Evolutionary conservation across 2,113 vertebrate genomes (phyloP), one percentile per base, ranked within the genome.

Genomic region (Trogon melanurus): DNA sequence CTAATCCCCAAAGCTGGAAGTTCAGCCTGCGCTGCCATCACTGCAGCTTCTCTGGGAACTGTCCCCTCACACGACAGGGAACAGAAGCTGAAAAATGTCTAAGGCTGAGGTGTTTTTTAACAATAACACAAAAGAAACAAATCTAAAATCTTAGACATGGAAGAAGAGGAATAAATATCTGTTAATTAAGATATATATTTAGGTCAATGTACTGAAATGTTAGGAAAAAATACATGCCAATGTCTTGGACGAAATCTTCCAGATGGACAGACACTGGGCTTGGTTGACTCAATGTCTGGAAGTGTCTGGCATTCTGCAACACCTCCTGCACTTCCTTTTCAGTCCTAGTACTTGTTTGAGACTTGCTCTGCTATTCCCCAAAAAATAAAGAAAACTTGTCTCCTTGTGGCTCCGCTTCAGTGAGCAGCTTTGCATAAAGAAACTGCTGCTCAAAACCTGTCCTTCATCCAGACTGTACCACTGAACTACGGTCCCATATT

Each of bases 321-420:
- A 36, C 13, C 48, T 71, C 48, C 79, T 29, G 38, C 4, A 18
- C 44, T 13, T 87, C 54, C 19, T 81, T n/a, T 54, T 21, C 36
- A 47, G 19, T 51, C 8, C 6, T 51, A 2, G 0, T 13, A 67
- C 17, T 54, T 17, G 22, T 16, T 58, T 47, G 13, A 32, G 23
- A 44, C 60, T 53, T 53, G 48, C 6, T 53, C 30, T 20, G n/a
- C 7, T 16, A 38, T 30, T 23, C 34, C 13, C 44, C 30, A 45
- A 60, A 69, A 2, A 8, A 57, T 22, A 72, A 61, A 57, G 50
- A 44, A 79, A 83, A 61, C 45, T 48, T 73, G 45, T 48, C 29
- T 79, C 26, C 18, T 30, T 1, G 0, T n/a, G 51, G n/a, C 41
- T 85, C 12, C 3, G 2, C 36, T 34, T 48, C 8, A 18, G 48